A percentile compares a stretch with the other conserved stretches of the same genome.
These are phyloP conservation scores for Aproaerema taeniolella DNA, from an alignment of 2,888 invertebrate genomes.

Conservation along the genomic window DNA sequence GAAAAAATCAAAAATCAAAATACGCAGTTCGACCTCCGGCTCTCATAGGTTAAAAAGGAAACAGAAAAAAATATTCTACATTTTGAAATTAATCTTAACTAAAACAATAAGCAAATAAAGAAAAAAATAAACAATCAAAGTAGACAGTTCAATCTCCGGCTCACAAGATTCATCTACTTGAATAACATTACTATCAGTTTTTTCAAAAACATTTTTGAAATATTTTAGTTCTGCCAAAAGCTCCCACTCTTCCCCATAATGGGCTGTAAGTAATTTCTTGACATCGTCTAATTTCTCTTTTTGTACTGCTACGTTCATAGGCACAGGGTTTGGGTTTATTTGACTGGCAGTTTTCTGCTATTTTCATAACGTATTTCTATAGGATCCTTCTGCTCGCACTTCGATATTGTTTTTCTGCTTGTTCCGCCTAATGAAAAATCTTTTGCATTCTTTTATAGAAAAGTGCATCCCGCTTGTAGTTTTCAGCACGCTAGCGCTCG, in stretches of 20 bases:
- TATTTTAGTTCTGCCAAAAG: slow-evolving; percentile 15
- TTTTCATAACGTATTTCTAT: slow-evolving; percentile 17
- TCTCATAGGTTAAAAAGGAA: no score
- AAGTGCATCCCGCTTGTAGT: slow-evolving; percentile 15
- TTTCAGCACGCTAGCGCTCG: slow-evolving; percentile 1
- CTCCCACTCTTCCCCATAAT: slow-evolving; percentile 16
- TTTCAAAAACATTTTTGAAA: slow-evolving; percentile 17
- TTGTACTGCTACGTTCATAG: slow-evolving; percentile 16
- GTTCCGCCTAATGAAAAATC: slow-evolving; percentile 16
- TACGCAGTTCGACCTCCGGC: no score
- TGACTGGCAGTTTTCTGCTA: slow-evolving; percentile 17
- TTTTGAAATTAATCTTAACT: no score
- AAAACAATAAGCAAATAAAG: no score
- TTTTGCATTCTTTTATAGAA: slow-evolving; percentile 16
- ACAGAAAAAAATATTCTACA: no score
- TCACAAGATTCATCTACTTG: neutral
- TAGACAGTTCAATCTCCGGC: slow-evolving; percentile 8
- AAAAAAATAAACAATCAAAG: slow-evolving; percentile 15
- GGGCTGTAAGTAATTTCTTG: slow-evolving; percentile 15
- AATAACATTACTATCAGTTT: slow-evolving; percentile 10
- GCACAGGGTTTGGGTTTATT: slow-evolving; percentile 16
- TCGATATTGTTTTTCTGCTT: slow-evolving; percentile 18
- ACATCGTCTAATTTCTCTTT: slow-evolving; percentile 17
- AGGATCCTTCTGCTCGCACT: slow-evolving; percentile 18
- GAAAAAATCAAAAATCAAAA: no score